phyloP scores from a whole-genome alignment of 2,113 vertebrate species.

The Oncorhynchus clarkii region DNA sequence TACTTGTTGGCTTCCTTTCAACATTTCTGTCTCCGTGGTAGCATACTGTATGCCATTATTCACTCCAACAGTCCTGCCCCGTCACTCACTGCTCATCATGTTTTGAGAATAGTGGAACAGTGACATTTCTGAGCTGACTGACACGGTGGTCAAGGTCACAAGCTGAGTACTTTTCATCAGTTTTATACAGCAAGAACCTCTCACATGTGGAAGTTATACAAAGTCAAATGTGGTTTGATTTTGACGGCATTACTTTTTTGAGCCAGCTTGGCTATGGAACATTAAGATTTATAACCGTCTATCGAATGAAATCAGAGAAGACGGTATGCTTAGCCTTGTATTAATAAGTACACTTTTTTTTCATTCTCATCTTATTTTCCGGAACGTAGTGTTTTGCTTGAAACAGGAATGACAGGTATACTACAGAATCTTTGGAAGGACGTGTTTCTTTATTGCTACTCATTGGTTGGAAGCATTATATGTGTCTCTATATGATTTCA shows the following conservation, averaged over 20 bases:
- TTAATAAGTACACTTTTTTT: slow-evolving; percentile 3
- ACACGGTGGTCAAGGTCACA: background rate
- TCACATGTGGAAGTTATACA: slow-evolving; percentile 53
- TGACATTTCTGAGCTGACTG: background rate
- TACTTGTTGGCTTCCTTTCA: too few relatives aligned
- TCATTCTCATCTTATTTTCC: background rate
- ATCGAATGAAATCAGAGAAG: slow-evolving; percentile 11
- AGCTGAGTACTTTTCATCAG: background rate
- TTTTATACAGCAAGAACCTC: slow-evolving; percentile 24
- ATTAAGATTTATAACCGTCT: slow-evolving; percentile 26
- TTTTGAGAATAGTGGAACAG: background rate
- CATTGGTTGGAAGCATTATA: slow-evolving; percentile 9
- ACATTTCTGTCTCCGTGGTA: too few relatives aligned
- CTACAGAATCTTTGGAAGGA: slow-evolving; percentile 1
- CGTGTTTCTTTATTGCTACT: background rate
- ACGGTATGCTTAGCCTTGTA: slow-evolving; percentile 17
- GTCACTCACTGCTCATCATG: background rate
- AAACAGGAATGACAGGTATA: slow-evolving; percentile 17
- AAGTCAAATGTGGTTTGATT: slow-evolving; percentile 24
- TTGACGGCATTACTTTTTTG: slow-evolving; percentile 31
- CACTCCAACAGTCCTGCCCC: too few relatives aligned
- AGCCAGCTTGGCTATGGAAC: slow-evolving; percentile 18
- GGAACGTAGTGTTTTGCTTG: too few relatives aligned
- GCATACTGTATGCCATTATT: too few relatives aligned
- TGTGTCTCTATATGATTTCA: slow-evolving; percentile 11